Evolutionary conservation across 2,797 vertebrate genomes (phyloP), one percentile per base, ranked within the genome.

Genomic region (Yasuhikotakia modesta): DNA sequence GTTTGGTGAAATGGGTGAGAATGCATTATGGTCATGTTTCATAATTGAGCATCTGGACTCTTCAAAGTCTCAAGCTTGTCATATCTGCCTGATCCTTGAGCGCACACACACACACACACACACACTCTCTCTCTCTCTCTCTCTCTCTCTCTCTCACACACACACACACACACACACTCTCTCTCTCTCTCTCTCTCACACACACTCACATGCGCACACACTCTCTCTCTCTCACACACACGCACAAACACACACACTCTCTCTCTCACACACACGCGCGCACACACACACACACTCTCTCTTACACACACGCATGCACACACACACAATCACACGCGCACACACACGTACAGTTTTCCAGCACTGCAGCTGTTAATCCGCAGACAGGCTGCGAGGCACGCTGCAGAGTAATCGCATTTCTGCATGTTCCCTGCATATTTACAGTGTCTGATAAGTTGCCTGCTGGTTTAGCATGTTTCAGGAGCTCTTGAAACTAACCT

Each of bases 11-110:
- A 72, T 75, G 55, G 50, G 72, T 70, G 66, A 53, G 46, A 79
- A 76, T 68, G 76, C 68, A 70, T 73, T 79, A 80, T 58, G 21
- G 45, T 70, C 77, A 79, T 80, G 83, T 80, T 75, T 80, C 70
- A 78, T 81, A 82, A 81, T 80, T 82, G 79, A 84, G 79, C 84
- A 86, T 84, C 84, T 81, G 84, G 80, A 84, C 48, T 46, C 66
- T 63, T 82, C 76, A 81, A 73, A 82, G 76, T 79, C 84, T 73
- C 67, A 65, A 78, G 83, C 22, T 75, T 78, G 82, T 82, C 81
- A 81, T 80, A 80, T 83, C 68, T 80, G 45, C 30, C 67, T 63
- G 58, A 57, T 58, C 73, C 74, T 46, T 43, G 21, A 57, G 63
- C 6, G 0, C 3, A 2, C 35, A 14, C 14, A 52, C 11, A 7